A percentile compares a stretch with the other conserved stretches of the same genome.
These are phyloP conservation scores for Megalonaias nervosa DNA, from an alignment of 1,140 invertebrate genomes.

Conservation along the genomic window DNA sequence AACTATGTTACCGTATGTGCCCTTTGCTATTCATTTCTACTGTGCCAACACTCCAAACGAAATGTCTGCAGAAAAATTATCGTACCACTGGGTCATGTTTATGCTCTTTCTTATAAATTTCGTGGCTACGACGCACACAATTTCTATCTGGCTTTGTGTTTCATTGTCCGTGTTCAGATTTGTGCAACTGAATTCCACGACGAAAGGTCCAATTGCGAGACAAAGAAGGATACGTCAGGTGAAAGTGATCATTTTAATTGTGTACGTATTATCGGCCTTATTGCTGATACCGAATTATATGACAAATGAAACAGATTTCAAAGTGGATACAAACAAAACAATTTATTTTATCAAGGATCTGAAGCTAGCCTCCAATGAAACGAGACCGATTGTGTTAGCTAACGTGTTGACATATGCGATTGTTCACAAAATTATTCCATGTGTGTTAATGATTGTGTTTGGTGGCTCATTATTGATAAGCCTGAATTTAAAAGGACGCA, in stretches of 20 bases:
- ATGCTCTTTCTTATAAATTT: conserved; percentile 76
- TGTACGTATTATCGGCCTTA: conserved; percentile 81
- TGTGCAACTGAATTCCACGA: conserved; percentile 82
- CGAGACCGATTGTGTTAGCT: conserved; percentile 43
- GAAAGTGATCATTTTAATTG: conserved; percentile 79
- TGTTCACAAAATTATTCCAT: conserved; percentile 71
- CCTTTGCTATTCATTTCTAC: conserved; percentile 81
- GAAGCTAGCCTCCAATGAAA: conserved; percentile 56
- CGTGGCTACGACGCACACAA: conserved; percentile 87
- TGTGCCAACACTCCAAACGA: conserved; percentile 49
- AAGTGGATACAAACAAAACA: conserved; percentile 35
- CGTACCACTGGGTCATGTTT: conserved; percentile 59
- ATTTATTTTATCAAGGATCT: conserved; percentile 69
- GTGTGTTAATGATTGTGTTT: conserved; percentile 71
- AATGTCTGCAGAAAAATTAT: conserved; percentile 51
- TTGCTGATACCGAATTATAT: conserved; percentile 86
- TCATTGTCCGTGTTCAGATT: conserved; percentile 83
- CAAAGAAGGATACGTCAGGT: conserved; percentile 74
- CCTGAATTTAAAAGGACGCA: conserved; percentile 66
- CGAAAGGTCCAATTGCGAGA: conserved; percentile 85
- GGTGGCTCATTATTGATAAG: conserved; percentile 72
- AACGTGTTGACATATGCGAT: conserved; percentile 66
- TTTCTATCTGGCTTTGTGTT: conserved; percentile 94
- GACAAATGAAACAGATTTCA: conserved; percentile 51
- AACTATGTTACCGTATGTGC: conserved; percentile 91